Evolutionary conservation across 2,888 invertebrate species (phyloP), one percentile per base, ranked within the genome.

Genomic region (Apocheima hispidaria): DNA sequence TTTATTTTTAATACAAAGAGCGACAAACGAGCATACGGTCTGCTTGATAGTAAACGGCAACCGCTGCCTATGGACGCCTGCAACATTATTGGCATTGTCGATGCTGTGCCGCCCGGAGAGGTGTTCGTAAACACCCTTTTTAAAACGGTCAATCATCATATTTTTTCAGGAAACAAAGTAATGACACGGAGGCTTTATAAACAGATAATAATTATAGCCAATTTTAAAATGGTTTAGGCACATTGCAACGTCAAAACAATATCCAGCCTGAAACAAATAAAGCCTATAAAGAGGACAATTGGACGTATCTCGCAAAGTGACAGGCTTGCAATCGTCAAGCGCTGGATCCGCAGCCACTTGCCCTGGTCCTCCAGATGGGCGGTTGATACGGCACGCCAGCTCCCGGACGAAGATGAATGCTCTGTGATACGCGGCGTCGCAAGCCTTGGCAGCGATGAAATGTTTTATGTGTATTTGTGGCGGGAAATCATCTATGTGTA

Each of bases 311-410:
- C 58, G 49, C 4, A 49, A 51, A 55, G 50, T 46, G 63, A 54
- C 61, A 51, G 40, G 51, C 71, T 74, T 69, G 69, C 73, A 65
- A 61, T 67, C 70, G 66, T 74, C 70, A 68, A 71, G 68, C 72
- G 53, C 69, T 68, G 69, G 66, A 61, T 71, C 41, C 43, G 21
- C 36, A 36, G 36, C 65, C 75, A 74, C 77, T 79, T 72, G 68
- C 75, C 77, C 70, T 68, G 70, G 79, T 82, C 56, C 70, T 70
- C 82, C 81, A 83, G 87, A 87, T 87, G 75, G 63, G 69, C 65
- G 55, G 70, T 80, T 68, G 88, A 88, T 88, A 88, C 71, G 82
- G 87, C 88, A 88, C 88, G 88, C 71, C 68, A 67, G 59, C 62
- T 65, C 14, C 64, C 74, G 74, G 66, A 73, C 69, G 71, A 79